Base-by-base conservation (phyloP, 2,113 vertebrate genomes). In the Eurypyga helias region DNA sequence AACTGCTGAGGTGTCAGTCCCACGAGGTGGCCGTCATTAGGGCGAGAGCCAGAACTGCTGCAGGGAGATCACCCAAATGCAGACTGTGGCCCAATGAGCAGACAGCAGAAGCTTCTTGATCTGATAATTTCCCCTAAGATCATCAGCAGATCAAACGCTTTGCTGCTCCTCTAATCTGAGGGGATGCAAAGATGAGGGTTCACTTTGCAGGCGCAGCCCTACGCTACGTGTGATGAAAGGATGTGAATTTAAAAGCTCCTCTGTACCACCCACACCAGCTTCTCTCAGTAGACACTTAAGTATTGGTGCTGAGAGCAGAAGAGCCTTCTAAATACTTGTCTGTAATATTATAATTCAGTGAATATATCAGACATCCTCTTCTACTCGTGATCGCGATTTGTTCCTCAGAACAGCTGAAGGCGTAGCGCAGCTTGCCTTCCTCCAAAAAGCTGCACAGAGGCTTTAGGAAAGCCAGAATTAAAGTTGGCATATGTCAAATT, bases 321-420 rank as follows among this genome's bases (percentile, higher is more conserved):
- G 29, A 67, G 43, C 33, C 54, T 29, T 49, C 38, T 51, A 24
- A 34, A 26, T 24, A 28, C 24, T 25, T 34, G 36, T 15, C 70
- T 17, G 28, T 7, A 17, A 2, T 36, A 51, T 25, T 66, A 33
- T 34, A 83, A 60, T 34, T 45, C 69, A 76, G 2, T 6, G 38
- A 21, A 13, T 41, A 11, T 4, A 4, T 13, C 49, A 45, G 8
- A 4, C 26, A 36, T 11, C 65, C 58, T n/a, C 70, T 29, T 7
- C 13, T 8, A 0, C 28, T 43, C 31, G 45, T 1, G 13, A 3
- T 12, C 49, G n/a, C 20, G 79, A 4, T 17, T 25, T 2, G 4
- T 12, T 43, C 31, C 48, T 70, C 31, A 23, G 57, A 66, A 72
- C 21, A 54, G 65, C 46, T 13, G 60, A 60, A 49, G 57, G 31